These are phyloP conservation scores for Mareca penelope DNA, from an alignment of 2,797 vertebrate genomes.

Conservation along the genomic window DNA sequence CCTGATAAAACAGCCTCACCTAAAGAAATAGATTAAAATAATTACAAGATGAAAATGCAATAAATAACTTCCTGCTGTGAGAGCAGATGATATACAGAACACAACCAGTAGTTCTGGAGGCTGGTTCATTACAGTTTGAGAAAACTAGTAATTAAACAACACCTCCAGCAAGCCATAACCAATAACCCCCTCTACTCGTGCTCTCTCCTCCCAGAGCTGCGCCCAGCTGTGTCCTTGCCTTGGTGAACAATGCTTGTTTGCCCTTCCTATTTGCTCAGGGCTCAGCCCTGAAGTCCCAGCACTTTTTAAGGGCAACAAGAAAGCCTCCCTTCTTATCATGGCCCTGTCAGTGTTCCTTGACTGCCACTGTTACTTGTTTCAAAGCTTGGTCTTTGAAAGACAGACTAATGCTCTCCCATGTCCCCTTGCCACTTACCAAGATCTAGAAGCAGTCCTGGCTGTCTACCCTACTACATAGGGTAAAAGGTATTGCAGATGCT, in stretches of 20 bases:
- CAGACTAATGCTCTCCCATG: background rate
- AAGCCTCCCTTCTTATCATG: accelerated
- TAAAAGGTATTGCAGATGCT: background rate
- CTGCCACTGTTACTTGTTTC: background rate
- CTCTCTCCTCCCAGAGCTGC: background rate
- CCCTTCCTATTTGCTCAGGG: background rate
- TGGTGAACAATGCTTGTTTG: background rate
- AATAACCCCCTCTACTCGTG: background rate
- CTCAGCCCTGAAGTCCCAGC: background rate
- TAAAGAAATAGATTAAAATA: background rate
- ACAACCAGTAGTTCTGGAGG: background rate
- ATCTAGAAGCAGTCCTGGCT: background rate
- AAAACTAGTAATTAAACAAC: background rate
- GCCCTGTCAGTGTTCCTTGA: background rate
- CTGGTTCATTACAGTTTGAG: background rate
- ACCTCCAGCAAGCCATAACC: background rate
- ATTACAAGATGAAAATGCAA: background rate
- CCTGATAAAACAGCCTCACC: background rate
- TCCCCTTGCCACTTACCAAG: background rate
- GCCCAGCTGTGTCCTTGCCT: background rate
- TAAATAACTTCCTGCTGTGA: background rate
- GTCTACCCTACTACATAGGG: too few species aligned
- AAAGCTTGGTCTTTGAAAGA: background rate
- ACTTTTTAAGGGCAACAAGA: background rate
- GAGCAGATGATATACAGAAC: background rate